phyloP scores from a whole-genome alignment of 1,140 invertebrate species.

The Euglossa dilemma region DNA sequence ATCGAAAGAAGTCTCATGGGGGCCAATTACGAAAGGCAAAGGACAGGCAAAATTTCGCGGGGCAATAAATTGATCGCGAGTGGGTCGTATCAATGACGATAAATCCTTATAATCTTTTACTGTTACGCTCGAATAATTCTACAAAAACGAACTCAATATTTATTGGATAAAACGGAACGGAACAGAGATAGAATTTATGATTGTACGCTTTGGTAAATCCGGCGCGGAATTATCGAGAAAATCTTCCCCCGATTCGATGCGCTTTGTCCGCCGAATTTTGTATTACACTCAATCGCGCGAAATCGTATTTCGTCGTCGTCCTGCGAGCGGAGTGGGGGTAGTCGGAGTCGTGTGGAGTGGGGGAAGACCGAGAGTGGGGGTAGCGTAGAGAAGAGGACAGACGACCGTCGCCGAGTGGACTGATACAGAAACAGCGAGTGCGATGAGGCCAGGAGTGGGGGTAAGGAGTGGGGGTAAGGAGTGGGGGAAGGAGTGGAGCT shows the following conservation, averaged over 20 bases:
- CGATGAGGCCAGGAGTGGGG: neutral
- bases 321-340: too few relatives aligned
- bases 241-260: conserved; percentile 29
- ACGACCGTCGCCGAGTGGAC: too few relatives aligned
- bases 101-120: conserved; percentile 35
- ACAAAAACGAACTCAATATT: conserved; percentile 39
- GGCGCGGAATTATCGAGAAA: conserved; percentile 39
- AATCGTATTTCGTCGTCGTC: neutral
- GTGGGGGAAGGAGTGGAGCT: neutral
- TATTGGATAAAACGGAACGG: conserved; percentile 31
- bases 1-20: too few relatives aligned
- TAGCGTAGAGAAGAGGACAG: neutral
- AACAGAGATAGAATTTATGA: conserved; percentile 39
- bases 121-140: conserved; percentile 34
- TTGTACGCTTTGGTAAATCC: conserved; percentile 46
- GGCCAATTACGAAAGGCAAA: neutral
- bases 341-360: accelerated
- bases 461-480: neutral
- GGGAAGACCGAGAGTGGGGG: neutral
- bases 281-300: conserved; percentile 30
- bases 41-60: neutral
- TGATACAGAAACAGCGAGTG: neutral
- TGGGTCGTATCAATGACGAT: conserved; percentile 9
- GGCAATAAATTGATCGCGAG: neutral
- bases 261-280: conserved; percentile 26